Evolutionary conservation across 2,113 vertebrate genomes (phyloP).

Genomic region (Aspidoscelis tigris): DNA sequence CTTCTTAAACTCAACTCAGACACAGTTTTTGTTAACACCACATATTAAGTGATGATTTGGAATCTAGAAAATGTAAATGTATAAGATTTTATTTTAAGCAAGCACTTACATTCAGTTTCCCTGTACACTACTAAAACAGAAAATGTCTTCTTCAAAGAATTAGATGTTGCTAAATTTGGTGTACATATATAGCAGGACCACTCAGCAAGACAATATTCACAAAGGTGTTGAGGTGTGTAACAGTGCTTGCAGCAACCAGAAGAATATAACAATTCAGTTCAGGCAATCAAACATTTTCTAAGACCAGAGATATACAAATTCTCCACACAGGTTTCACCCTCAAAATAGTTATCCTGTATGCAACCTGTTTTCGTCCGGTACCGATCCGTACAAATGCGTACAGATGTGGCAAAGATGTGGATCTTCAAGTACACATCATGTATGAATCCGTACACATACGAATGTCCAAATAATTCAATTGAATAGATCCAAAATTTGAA

Average conservation of each 20-base stretch:
- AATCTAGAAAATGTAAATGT: not conserved
- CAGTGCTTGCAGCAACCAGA: slow-evolving; percentile 13
- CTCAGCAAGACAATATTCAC: not conserved
- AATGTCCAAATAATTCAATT: too few relatives aligned
- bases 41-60: not conserved
- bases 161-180: not conserved
- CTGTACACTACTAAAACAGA: not conserved
- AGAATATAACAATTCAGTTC: slow-evolving; percentile 42
- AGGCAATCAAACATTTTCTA: not conserved
- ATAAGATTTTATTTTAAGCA: not conserved
- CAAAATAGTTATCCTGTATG: slow-evolving; percentile 16
- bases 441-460: too few relatives aligned
- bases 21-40: not conserved
- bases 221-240: not conserved
- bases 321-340: not conserved
- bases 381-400: too few relatives aligned
- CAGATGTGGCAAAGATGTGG: too few relatives aligned
- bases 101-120: not conserved
- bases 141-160: slow-evolving; percentile 14
- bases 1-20: not conserved
- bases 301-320: not conserved
- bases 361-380: too few relatives aligned
- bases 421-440: too few relatives aligned
- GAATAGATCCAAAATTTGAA: too few relatives aligned
- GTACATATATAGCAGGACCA: not conserved